Conservation (phyloP, 1,140 invertebrate genomes). For the Caenorhabditis elegans region DNA sequence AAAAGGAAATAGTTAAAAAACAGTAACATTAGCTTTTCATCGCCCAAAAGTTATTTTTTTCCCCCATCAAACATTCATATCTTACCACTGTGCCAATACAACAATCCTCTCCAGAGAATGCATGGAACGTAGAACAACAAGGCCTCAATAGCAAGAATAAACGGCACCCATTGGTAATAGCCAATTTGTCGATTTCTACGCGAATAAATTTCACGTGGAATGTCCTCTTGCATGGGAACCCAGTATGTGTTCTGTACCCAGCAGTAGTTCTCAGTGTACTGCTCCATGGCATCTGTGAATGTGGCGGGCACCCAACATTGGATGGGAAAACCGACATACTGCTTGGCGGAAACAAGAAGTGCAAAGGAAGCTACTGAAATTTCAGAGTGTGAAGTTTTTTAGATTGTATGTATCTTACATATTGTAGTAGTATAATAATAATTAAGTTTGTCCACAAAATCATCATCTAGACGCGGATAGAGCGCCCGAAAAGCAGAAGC, state of each 20-base stretch:
- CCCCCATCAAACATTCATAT: too few species aligned
- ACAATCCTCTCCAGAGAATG: constrained; percentile 68
- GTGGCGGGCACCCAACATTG: constrained; percentile 67
- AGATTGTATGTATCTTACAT: too few species aligned
- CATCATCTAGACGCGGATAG: constrained; percentile 65
- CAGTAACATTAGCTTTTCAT: too few species aligned
- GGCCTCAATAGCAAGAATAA: constrained; percentile 69
- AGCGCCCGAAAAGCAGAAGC: constrained; percentile 66
- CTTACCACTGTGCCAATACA: constrained; percentile 66
- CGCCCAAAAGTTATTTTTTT: too few species aligned
- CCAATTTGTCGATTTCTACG: constrained; percentile 65
- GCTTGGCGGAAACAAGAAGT: constrained; percentile 64
- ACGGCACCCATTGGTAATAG: constrained; percentile 70
- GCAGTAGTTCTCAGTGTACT: constrained; percentile 66
- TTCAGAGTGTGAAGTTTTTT: too few species aligned
- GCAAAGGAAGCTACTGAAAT: constrained; percentile 65
- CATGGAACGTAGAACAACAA: constrained; percentile 71
- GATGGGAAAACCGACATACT: constrained; percentile 66
- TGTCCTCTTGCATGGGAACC: constrained; percentile 66
- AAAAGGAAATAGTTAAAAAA: too few species aligned
- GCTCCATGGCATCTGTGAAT: constrained; percentile 67
- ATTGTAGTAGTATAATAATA: constrained; percentile 67
- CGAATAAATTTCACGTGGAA: constrained; percentile 65
- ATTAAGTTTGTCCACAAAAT: constrained; percentile 66
- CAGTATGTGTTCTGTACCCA: constrained; percentile 67